A percentile compares a stretch with the other conserved stretches of the same genome.
phyloP scores from a whole-genome alignment of 2,888 invertebrate genomes.

The Agrypnus murinus region DNA sequence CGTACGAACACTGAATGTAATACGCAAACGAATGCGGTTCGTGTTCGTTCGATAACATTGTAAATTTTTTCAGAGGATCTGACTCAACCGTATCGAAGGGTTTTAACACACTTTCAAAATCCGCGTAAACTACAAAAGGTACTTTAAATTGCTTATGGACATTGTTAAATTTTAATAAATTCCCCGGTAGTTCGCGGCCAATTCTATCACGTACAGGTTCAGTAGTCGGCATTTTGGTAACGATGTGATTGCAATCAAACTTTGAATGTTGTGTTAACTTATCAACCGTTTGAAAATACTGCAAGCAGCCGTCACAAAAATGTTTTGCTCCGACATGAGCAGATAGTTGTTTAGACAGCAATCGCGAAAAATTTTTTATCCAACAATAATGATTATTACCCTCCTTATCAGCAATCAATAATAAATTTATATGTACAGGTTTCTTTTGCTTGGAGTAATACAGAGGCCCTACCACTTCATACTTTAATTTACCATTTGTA shows the following conservation, averaged over 20 bases:
- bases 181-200: neutral
- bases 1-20: slow-evolving; percentile 46
- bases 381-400: slow-evolving; percentile 38
- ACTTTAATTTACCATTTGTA: neutral
- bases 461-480: slow-evolving; percentile 8
- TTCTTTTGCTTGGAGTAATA: neutral
- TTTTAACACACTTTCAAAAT: slow-evolving; percentile 40
- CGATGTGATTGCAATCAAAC: slow-evolving; percentile 34
- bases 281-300: slow-evolving; percentile 27
- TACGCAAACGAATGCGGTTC: slow-evolving; percentile 35
- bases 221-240: slow-evolving; percentile 4
- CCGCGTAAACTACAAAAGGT: slow-evolving; percentile 40
- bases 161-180: slow-evolving; percentile 35
- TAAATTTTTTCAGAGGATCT: slow-evolving; percentile 26
- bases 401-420: slow-evolving; percentile 11
- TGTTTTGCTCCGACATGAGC: neutral
- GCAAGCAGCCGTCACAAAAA: slow-evolving; percentile 44
- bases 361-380: slow-evolving; percentile 36
- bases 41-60: slow-evolving; percentile 7
- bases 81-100: neutral
- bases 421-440: slow-evolving; percentile 31
- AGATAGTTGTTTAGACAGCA: slow-evolving; percentile 22
- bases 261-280: neutral
- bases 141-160: slow-evolving; percentile 36
- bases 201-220: neutral